Evolutionary conservation across 2,888 invertebrate genomes (phyloP), one percentile per base, ranked within the genome.

Genomic region (Andrena fulva): DNA sequence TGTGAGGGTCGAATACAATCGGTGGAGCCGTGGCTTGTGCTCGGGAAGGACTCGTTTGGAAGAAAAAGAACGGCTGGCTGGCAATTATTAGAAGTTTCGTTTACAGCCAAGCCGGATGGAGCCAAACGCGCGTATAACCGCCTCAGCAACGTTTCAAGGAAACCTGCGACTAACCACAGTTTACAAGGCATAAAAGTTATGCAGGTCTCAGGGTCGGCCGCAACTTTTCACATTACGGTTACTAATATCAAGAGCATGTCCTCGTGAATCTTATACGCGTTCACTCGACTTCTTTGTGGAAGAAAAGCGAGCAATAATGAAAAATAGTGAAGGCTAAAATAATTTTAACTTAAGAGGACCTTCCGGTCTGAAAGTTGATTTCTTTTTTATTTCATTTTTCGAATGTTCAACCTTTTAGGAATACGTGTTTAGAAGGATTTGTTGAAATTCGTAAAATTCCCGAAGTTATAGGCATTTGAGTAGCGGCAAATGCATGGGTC

Each of bases 121-220:
- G 83, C 69, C 85, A 82, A 87, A 80, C 84, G 74, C 64, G 80
- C 81, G 76, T 77, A 80, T 80, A 87, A 85, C 83, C 80, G 72
- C 68, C 27, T 54, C 42, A 16, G 4, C 42, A 42, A 62, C 52
- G 80, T 67, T 75, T 35, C 85, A 66, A 75, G 88, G 73, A 77
- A 88, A 82, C 82, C 83, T 60, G 74, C 75, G 78, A 74, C 82
- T 74, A 56, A 73, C 88, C 84, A 84, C 89, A 85, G 86, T 91
- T 89, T 88, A 82, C 89, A 82, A 89, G 89, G 84, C 87, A 89
- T 91, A 89, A 91, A 90, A 90, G 89, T 90, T 90, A 86, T 80
- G 85, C 78, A 76, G 87, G 84, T 86, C 87, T 87, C 81, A 85
- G 80, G 84, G 87, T 63, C 78, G 85, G 85, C 64, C 77, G 74